Evolutionary conservation across 2,113 vertebrate genomes (phyloP).

Genomic region (Rissa tridactyla): DNA sequence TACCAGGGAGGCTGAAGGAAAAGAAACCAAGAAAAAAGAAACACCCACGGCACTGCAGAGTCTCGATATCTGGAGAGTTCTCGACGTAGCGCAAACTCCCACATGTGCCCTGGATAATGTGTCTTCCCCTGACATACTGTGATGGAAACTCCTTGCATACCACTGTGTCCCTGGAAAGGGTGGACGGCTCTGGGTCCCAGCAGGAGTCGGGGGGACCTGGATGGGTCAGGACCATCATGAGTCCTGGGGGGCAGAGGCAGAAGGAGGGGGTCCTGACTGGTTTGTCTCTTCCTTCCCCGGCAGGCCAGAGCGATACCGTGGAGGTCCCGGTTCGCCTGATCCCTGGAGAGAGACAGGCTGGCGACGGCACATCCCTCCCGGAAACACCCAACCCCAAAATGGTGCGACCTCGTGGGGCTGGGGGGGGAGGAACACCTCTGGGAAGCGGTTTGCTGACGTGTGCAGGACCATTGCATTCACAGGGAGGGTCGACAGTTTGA

Average conservation of each 20-base stretch:
- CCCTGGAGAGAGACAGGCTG: slow-evolving; percentile 94
- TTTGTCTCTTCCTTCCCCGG: background rate
- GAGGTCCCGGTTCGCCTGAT: slow-evolving; percentile 83
- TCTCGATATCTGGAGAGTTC: background rate
- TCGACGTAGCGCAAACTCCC: accelerated
- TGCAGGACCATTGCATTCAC: accelerated
- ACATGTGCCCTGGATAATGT: background rate
- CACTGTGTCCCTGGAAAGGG: background rate
- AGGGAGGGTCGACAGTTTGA: background rate
- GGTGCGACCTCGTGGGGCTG: slow-evolving; percentile 55
- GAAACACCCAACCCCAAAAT: slow-evolving; percentile 96
- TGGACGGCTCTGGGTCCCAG: accelerated
- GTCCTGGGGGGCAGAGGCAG: background rate
- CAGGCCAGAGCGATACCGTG: slow-evolving; percentile 79
- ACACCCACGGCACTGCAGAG: too few relatives aligned
- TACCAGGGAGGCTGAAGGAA: background rate
- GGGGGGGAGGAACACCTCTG: background rate
- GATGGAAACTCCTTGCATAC: background rate
- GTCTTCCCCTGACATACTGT: background rate
- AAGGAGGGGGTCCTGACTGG: background rate
- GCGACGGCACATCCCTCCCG: slow-evolving; percentile 95
- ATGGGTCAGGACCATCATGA: accelerated
- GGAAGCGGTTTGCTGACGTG: accelerated
- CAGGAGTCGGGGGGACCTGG: too few relatives aligned
- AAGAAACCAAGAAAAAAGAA: background rate